phyloP scores from a whole-genome alignment of 2,888 invertebrate genomes.

The Drosophila melanocephala region DNA sequence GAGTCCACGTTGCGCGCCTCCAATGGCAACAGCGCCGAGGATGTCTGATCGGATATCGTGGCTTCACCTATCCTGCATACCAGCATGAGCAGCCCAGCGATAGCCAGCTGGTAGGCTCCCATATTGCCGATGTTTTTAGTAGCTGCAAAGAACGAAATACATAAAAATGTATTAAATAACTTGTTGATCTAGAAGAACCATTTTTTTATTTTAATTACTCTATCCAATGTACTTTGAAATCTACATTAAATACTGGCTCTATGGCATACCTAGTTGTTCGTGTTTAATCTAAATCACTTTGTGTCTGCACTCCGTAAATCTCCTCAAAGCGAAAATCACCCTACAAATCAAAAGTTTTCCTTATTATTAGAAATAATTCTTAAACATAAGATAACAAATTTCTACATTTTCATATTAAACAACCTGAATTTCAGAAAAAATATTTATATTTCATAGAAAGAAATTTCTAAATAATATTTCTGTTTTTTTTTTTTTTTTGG shows the following conservation, averaged over 20 bases:
- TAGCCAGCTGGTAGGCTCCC: conserved; percentile 33
- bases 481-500: too few relatives aligned
- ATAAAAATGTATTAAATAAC: too few relatives aligned
- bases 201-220: not conserved
- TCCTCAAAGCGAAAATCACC: rapidly evolving
- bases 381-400: not conserved
- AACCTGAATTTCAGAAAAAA: not conserved
- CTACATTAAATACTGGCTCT: not conserved
- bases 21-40: conserved; percentile 78
- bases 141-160: not conserved
- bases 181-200: not conserved
- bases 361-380: not conserved
- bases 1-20: conserved; percentile 79
- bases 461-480: not conserved
- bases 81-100: conserved; percentile 49
- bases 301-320: not conserved
- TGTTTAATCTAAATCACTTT: not conserved
- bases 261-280: too few relatives aligned
- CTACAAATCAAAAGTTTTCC: not conserved
- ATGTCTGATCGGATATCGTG: conserved; percentile 42
- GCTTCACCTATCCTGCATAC: conserved; percentile 13
- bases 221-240: not conserved
- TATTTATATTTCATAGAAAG: not conserved
- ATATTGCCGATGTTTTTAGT: conserved; percentile 26
- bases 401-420: not conserved